Conservation (phyloP, 1,140 invertebrate species). For the Lethrus apterus region DNA sequence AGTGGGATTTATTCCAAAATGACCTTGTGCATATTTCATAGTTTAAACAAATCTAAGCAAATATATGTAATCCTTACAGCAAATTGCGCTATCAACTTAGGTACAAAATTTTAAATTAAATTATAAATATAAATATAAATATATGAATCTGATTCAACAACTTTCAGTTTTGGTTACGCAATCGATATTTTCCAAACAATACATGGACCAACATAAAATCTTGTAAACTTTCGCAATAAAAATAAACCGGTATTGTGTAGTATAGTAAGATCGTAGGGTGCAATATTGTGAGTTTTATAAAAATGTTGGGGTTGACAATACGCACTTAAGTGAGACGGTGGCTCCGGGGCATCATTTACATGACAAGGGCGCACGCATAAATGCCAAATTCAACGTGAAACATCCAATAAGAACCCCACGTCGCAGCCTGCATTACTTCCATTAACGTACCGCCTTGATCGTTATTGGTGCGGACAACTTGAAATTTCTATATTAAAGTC, state of each 20-base stretch:
- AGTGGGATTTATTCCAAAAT: too few species aligned
- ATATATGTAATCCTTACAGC: too few species aligned
- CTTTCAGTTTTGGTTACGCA: too few species aligned
- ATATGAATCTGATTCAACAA: too few species aligned
- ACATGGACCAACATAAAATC: slow-evolving; percentile 14
- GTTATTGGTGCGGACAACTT: slow-evolving; percentile 19
- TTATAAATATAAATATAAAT: too few species aligned
- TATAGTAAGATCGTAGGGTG: slow-evolving; percentile 7
- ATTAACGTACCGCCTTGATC: slow-evolving; percentile 10
- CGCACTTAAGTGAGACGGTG: slow-evolving; percentile 19
- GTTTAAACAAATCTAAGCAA: too few species aligned
- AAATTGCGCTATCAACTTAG: too few species aligned
- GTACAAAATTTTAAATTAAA: too few species aligned
- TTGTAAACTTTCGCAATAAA: slow-evolving; percentile 14
- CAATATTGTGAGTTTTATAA: slow-evolving; percentile 10
- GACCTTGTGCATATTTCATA: too few species aligned
- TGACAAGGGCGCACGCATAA: slow-evolving; percentile 16
- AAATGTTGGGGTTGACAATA: slow-evolving; percentile 19
- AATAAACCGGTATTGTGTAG: slow-evolving; percentile 13
- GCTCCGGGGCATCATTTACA: slow-evolving; percentile 20
- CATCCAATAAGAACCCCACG: slow-evolving; percentile 18
- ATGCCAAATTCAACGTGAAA: slow-evolving; percentile 21
- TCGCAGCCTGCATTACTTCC: slow-evolving; percentile 7
- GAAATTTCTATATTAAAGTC: slow-evolving; percentile 12
- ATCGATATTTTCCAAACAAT: too few species aligned